Evolutionary conservation across 1,140 invertebrate species (phyloP).

Genomic region (Wasmannia auropunctata): DNA sequence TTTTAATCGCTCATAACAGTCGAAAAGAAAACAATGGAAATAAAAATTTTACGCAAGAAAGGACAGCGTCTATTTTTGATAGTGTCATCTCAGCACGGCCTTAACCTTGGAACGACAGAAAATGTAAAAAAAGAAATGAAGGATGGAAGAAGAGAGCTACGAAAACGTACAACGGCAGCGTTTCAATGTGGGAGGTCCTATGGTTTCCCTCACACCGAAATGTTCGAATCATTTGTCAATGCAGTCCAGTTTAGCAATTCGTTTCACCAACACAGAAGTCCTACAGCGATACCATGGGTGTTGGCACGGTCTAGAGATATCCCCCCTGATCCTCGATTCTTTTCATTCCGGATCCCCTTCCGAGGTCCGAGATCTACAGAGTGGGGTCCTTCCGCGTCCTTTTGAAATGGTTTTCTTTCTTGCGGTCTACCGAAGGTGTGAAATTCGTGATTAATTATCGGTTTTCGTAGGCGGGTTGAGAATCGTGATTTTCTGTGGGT

Average conservation of each 20-base stretch:
- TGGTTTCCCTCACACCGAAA: constrained; percentile 66
- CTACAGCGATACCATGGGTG: constrained; percentile 26
- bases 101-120: constrained; percentile 59
- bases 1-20: background rate
- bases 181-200: constrained; percentile 80
- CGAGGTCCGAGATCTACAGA: background rate
- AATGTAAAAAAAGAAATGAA: constrained; percentile 33
- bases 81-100: constrained; percentile 49
- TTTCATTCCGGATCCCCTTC: constrained; percentile 33
- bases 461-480: constrained; percentile 54
- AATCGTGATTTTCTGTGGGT: background rate
- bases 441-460: constrained; percentile 81
- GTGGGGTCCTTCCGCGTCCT: constrained; percentile 3
- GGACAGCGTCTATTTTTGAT: constrained; percentile 52
- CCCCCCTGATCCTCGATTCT: constrained; percentile 36
- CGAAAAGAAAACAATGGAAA: background rate
- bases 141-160: background rate
- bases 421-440: constrained; percentile 71
- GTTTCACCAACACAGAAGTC: constrained; percentile 75
- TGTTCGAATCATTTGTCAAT: constrained; percentile 84
- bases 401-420: constrained; percentile 25
- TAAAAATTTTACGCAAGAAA: background rate
- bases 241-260: constrained; percentile 81
- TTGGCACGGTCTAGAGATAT: constrained; percentile 28
- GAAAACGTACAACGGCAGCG: constrained; percentile 20